Conservation (phyloP, 2,888 invertebrate species). For the Gonocerus acuteangulatus region DNA sequence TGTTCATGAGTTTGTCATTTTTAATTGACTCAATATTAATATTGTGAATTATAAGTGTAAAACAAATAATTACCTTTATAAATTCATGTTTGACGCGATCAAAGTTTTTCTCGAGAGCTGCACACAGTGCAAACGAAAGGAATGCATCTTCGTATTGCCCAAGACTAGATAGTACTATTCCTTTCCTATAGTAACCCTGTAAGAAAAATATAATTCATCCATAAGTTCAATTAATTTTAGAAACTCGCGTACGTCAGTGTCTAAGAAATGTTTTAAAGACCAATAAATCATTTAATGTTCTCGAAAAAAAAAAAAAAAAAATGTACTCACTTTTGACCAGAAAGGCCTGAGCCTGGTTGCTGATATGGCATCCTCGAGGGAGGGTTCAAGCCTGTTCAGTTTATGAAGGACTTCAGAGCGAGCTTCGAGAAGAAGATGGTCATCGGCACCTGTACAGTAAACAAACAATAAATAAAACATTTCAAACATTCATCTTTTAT, state of each 20-base stretch:
- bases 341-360: conserved; percentile 55
- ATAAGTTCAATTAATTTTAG: no score
- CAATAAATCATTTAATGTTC: no score
- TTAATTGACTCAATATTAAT: no score
- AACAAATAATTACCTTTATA: conserved; percentile 45
- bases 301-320: no score
- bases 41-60: no score
- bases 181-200: conserved; percentile 53
- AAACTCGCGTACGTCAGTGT: no score
- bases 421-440: conserved; percentile 56
- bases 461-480: neutral
- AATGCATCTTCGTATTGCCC: conserved; percentile 53
- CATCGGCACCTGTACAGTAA: conserved; percentile 50
- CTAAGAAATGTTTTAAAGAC: no score
- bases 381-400: conserved; percentile 54
- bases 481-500: no score
- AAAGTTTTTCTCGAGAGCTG: conserved; percentile 49
- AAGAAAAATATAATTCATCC: conserved; percentile 37
- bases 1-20: no score
- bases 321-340: conserved; percentile 56
- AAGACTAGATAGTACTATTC: conserved; percentile 49
- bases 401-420: conserved; percentile 56
- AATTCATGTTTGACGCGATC: conserved; percentile 49
- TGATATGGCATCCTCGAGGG: conserved; percentile 57
- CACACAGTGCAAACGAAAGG: conserved; percentile 50